Evolutionary conservation across 2,888 invertebrate species (phyloP), one percentile per base, ranked within the genome.

Genomic region (Brachyptera putata): DNA sequence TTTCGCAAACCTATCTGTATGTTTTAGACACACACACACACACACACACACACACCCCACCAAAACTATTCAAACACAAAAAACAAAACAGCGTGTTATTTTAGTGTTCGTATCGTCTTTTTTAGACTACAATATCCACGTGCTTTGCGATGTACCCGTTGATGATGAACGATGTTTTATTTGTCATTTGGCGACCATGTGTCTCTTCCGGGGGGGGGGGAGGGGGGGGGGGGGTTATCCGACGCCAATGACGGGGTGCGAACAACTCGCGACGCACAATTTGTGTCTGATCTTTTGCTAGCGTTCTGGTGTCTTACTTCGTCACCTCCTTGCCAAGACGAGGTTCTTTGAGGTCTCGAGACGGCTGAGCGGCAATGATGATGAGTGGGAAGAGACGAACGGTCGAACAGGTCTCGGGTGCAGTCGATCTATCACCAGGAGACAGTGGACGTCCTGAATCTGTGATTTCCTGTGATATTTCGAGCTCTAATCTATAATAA

Each of bases 161-260:
- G 60, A 62, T 60, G 62, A 59, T 62, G 43, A 60, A 62, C 57
- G 62, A 61, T 43, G 56, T 30, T 60, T 59, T 60, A 62, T 60
- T 60, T 60, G 60, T 62, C 60, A 60, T 49, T 62, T 62, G 62
- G 57, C 62, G 53, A 41, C 62, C 62, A 62, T 60, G 60, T 62
- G 62, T 60, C 26, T 62, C 62, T 62, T 62, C 56, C 56, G 34
- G n/a, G n/a, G n/a, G n/a, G n/a, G n/a, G n/a, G n/a, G n/a, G n/a
- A n/a, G n/a, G n/a, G n/a, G n/a, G n/a, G n/a, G n/a, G n/a, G n/a
- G n/a, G 43, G 21, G 58, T 46, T 46, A 24, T 46, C 24, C 24
- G 21, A 18, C 21, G 46, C 5, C 46, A 22, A 3, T 4, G 18
- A 18, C 21, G 30, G 53, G 53, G 53, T 53, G 53, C 22, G 53